Conservation (phyloP, 2,113 vertebrate species). For the Sterna hirundo region DNA sequence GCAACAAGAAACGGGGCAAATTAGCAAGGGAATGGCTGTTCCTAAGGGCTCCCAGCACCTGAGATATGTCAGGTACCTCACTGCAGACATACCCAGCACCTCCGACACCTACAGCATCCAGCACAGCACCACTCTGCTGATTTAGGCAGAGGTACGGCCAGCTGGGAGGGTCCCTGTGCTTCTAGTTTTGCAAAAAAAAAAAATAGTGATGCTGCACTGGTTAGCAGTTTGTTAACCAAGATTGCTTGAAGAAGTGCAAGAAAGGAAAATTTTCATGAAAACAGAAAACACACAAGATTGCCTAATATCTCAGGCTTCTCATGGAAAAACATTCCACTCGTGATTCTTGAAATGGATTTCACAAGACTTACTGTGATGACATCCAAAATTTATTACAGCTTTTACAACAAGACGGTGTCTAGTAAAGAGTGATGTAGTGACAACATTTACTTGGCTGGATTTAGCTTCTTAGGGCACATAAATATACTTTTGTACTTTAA, state of each 20-base stretch:
- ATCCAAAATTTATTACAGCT: conserved; percentile 50
- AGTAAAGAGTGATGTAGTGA: conserved; percentile 56
- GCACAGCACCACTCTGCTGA: background rate
- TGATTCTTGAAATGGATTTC: conserved; percentile 21
- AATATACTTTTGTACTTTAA: conserved; percentile 30
- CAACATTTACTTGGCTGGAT: conserved; percentile 46
- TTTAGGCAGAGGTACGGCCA: background rate
- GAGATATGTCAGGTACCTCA: background rate
- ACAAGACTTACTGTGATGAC: conserved; percentile 43
- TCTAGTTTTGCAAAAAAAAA: background rate
- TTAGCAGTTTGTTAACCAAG: background rate
- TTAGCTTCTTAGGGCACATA: conserved; percentile 43
- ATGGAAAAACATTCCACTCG: background rate
- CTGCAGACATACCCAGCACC: background rate
- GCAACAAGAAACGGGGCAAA: background rate
- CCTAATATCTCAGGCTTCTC: background rate
- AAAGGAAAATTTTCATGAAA: background rate
- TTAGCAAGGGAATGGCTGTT: background rate
- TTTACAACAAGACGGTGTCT: conserved; percentile 32
- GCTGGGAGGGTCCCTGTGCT: background rate
- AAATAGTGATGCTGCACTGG: no score
- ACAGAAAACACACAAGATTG: background rate
- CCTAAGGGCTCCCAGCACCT: background rate
- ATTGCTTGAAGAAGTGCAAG: background rate
- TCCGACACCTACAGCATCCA: background rate